Base-by-base conservation (phyloP, 2,113 vertebrate species). In the Myocastor coypus region DNA sequence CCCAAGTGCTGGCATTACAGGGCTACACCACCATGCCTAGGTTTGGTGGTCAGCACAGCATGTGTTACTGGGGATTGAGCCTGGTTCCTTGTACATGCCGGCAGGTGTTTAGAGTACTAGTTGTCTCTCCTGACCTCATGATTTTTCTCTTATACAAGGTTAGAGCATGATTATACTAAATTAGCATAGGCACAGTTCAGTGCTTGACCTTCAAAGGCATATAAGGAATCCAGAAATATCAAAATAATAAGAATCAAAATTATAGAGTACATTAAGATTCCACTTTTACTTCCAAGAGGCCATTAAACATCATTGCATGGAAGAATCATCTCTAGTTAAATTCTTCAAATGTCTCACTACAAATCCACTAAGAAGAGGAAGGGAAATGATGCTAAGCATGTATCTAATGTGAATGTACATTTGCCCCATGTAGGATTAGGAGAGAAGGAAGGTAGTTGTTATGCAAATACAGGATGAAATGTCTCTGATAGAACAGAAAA, bases 161-260 rank as follows among this genome's bases (percentile, higher is more conserved):
- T 46, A 61, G 24, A 63, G 19, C 64, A 52, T 14, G 89, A 24
- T 7, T 87, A 10, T 63, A 46, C 32, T 30, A 83, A 34, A 94
- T 9, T 34, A 64, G 86, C 8, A 4, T 77, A 32, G 83, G 42
- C 46, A 42, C 52, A 64, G 75, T 11, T 92, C 63, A 57, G 6
- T 59, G 30, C 30, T 87, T 81, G 46, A 59, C 28, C 82, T 89
- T 66, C 50, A 92, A 89, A 94, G 57, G 82, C 42, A 88, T 75
- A 84, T 7, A 82, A 95, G 22, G 10, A 91, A 63, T 30, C 32
- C 40, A 80, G 10, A 19, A 64, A 66, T 77, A 12, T 59, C 1
- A 87, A 89, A 95, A 40, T 75, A 55, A 59, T 37, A 91, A 59
- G n/a, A 34, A 83, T 4, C 16, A 32, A 95, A 91, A 92, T 94